Evolutionary conservation across 1,140 invertebrate genomes (phyloP), one percentile per base, ranked within the genome.

Genomic region (Stegodyphus mimosarum): DNA sequence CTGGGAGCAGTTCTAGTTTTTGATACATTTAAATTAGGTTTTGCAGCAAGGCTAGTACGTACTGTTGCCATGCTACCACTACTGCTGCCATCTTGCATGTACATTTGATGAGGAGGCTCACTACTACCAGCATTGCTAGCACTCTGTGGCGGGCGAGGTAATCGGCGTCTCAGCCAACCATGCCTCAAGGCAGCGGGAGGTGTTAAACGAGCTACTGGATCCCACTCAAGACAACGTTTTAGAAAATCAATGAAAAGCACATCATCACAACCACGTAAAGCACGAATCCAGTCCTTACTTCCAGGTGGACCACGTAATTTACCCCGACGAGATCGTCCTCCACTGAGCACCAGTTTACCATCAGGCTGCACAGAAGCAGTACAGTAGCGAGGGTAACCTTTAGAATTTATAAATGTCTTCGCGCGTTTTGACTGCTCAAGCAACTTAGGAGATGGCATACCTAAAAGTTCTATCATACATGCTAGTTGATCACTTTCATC

Each of bases 401-500:
- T 96, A 17, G 95, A 96, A 86, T 91, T 93, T 86, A 99, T 97
- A 90, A 99, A 99, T 89, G 96, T 97, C 90, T 97, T 95, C n/a
- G 96, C 93, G 55, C 98, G 92, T 90, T 99, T 99, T 33, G 96
- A 96, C 89, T 94, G 94, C 74, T 98, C 96, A 48, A 99, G 91
- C 33, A 99, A 91, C 89, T 95, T 95, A 89, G 95, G 94, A 13
- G 97, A 96, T 60, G 99, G 99, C 95, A 99, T 97, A 17, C 98
- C 98, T 15, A 98, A 92, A 7, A 99, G 92, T 92, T 99, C 99
- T 88, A 99, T 98, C 88, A 99, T 99, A 90, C 98, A 98, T 6
- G 98, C 97, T 89, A 99, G 92, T 91, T 99, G 99, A 91, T 99
- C 99, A 60, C 94, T 95, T 92, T 99, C 98, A 95, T 94, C 93